Evolutionary conservation across 2,888 invertebrate species (phyloP), one percentile per base, ranked within the genome.

Genomic region (Cephalotes varians): DNA sequence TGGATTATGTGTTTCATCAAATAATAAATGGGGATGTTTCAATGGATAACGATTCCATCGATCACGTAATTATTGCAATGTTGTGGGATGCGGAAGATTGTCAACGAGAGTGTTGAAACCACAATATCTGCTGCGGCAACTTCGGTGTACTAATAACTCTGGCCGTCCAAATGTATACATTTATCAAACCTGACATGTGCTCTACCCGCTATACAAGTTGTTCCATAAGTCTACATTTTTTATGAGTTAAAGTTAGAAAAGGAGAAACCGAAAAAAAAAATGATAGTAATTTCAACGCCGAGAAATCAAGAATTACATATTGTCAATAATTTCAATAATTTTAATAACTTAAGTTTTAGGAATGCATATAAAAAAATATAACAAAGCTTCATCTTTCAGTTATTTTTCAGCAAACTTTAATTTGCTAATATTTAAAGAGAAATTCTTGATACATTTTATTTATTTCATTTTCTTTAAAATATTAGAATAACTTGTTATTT

Each of bases 91-190:
- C 12, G 15, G 31, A 77, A 69, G 44, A 69, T 69, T 56, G 71
- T 77, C 77, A 56, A 69, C 31, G 77, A 69, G 56, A 56, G 44
- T 56, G 44, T 77, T 77, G 71, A 77, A 69, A 69, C 18, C 28
- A 37, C 34, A 34, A 28, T 69, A 56, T 69, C 56, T 47, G 44
- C 44, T 21, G 31, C 56, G 56, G 44, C 25, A 65, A 77, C 54
- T 77, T 69, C 44, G 44, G 56, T 69, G 44, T 56, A 69, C 25
- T 77, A 77, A 77, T 77, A 77, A 77, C 77, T 56, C 44, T 37
- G 31, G 69, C n/a, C 69, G 18, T 3, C 56, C 44, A 77, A 77
- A 71, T 69, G 69, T 44, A 47, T 47, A 44, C 77, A 77, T 77
- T 77, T 77, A 77, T 77, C 77, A 77, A 56, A 37, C 56, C 9